These are phyloP conservation scores for Tuberolachnus salignus DNA, from an alignment of 2,888 invertebrate genomes.

Conservation along the genomic window DNA sequence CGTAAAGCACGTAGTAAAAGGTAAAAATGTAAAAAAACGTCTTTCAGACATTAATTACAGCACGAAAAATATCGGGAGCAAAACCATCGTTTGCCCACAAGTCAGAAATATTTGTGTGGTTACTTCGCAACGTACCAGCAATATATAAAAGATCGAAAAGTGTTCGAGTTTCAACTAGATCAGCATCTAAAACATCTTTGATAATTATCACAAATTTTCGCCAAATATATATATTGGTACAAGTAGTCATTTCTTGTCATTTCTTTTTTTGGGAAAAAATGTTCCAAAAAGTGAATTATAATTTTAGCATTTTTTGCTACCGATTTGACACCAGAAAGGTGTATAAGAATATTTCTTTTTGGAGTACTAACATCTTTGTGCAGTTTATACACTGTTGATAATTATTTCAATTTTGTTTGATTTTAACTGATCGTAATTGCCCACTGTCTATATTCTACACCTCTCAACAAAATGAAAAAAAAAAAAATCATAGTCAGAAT, in stretches of 20 bases:
- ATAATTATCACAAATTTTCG: neutral
- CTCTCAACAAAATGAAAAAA: no score
- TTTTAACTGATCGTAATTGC: no score
- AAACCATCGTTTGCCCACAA: neutral
- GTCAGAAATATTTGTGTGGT: no score
- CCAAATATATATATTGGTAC: no score
- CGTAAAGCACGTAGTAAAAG: constrained; percentile 20
- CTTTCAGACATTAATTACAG: constrained; percentile 20
- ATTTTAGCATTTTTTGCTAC: neutral
- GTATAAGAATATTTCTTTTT: no score
- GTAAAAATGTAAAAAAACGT: constrained; percentile 39
- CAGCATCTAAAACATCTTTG: neutral
- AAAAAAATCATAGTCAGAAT: no score
- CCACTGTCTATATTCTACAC: no score
- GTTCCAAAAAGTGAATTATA: neutral
- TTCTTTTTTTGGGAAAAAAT: no score
- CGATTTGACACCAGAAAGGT: neutral
- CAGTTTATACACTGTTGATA: no score
- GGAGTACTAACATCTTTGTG: neutral
- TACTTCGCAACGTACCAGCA: constrained; percentile 9
- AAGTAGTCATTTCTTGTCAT: no score
- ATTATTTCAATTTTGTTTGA: no score
- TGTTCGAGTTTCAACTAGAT: neutral
- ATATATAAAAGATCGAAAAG: constrained; percentile 15
- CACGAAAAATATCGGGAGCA: no score